These are phyloP conservation scores for Ceratina calcarata DNA, from an alignment of 1,140 invertebrate genomes.

Conservation along the genomic window DNA sequence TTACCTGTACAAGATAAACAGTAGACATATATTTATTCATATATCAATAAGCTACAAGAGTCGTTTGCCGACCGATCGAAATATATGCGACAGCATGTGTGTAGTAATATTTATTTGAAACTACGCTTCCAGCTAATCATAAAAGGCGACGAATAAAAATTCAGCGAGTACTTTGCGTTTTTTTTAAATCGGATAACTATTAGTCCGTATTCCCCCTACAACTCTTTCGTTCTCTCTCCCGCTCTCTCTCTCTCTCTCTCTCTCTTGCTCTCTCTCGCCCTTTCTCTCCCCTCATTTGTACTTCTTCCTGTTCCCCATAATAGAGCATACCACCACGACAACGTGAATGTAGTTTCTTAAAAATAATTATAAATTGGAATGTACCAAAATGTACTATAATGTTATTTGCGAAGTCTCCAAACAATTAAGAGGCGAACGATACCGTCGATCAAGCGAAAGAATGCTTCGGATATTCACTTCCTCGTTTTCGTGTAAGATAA, in stretches of 20 bases:
- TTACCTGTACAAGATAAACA: constrained; percentile 51
- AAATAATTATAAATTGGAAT: constrained; percentile 29
- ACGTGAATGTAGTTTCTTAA: not conserved
- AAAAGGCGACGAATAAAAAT: constrained; percentile 1
- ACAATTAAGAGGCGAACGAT: too few species aligned
- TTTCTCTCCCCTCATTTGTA: not conserved
- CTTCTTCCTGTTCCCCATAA: not conserved
- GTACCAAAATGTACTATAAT: constrained; percentile 17
- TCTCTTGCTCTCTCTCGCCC: too few species aligned
- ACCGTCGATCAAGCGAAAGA: too few species aligned
- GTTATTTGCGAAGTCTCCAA: not conserved
- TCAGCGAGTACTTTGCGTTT: not conserved
- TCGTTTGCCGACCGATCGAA: not conserved
- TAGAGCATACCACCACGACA: too few species aligned
- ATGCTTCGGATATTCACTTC: not conserved
- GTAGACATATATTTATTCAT: constrained; percentile 66
- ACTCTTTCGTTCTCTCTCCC: too few species aligned
- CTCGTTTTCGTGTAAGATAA: not conserved
- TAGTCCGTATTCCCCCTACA: too few species aligned
- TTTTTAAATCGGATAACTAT: not conserved
- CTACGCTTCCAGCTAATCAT: constrained; percentile 7
- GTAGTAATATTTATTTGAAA: constrained; percentile 1
- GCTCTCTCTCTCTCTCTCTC: not conserved
- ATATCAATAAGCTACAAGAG: constrained; percentile 69
- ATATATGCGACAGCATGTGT: constrained; percentile 1